Evolutionary conservation across 1,140 invertebrate genomes (phyloP).

Genomic region (Agrypnia vestita): DNA sequence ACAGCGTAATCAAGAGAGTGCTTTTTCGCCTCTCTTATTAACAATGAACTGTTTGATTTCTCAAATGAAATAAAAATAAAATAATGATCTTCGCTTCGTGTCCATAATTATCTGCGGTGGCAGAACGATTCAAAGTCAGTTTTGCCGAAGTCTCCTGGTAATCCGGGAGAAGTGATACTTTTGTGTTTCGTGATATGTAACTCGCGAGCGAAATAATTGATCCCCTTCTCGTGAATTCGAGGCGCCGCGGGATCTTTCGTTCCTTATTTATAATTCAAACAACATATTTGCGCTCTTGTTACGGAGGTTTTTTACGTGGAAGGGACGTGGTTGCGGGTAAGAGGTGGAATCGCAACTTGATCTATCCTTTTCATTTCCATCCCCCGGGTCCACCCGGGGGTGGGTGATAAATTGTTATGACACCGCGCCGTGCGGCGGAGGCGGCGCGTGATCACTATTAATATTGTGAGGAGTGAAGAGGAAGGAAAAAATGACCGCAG

Average conservation of each 20-base stretch:
- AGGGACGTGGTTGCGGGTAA: conserved; percentile 27
- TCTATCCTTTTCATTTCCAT: conserved; percentile 61
- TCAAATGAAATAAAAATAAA: no score
- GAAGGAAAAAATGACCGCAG: conserved; percentile 41
- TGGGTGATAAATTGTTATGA: conserved; percentile 61
- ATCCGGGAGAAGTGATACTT: no score
- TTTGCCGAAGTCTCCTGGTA: no score
- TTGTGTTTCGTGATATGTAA: no score
- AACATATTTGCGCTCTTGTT: conserved; percentile 40
- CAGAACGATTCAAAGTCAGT: no score
- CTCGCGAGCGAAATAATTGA: no score
- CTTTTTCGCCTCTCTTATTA: no score
- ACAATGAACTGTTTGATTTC: no score
- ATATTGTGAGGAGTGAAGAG: conserved; percentile 55
- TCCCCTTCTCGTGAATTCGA: conserved; percentile 11
- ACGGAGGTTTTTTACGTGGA: conserved; percentile 32
- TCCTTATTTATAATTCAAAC: conserved; percentile 34
- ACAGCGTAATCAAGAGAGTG: no score
- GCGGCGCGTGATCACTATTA: conserved; percentile 58
- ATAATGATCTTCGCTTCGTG: no score
- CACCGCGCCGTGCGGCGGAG: conserved; percentile 44
- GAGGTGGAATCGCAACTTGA: conserved; percentile 57
- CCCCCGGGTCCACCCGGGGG: conserved; percentile 31
- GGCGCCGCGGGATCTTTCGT: conserved; percentile 10
- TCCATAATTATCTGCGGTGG: no score